phyloP scores from a whole-genome alignment of 2,797 vertebrate genomes.

The Crenichthys baileyi region DNA sequence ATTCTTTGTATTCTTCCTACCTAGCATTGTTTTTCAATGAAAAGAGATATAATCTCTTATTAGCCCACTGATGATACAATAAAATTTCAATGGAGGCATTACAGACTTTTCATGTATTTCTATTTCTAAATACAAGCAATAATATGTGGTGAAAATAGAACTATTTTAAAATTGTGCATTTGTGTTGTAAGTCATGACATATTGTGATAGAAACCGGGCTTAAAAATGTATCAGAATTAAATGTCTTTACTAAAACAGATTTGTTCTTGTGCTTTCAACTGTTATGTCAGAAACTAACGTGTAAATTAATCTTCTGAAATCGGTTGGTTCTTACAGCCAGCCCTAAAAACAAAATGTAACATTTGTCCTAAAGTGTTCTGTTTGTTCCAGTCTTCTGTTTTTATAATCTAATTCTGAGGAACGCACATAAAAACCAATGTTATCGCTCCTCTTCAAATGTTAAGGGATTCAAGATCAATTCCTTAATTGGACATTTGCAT shows the following conservation, averaged over 20 bases:
- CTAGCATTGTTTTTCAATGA: background rate
- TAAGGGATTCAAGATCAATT: conserved; percentile 77
- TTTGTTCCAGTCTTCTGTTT: conserved; percentile 46
- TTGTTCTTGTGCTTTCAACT: conserved; percentile 12
- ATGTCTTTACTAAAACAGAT: conserved; percentile 28
- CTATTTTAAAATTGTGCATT: conserved; percentile 17
- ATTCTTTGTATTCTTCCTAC: background rate
- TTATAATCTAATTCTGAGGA: conserved; percentile 56
- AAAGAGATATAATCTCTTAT: background rate
- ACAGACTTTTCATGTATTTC: background rate
- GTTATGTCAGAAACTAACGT: conserved; percentile 21
- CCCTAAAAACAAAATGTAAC: conserved; percentile 2
- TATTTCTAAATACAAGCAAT: conserved; percentile 2
- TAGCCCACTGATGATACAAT: conserved; percentile 1
- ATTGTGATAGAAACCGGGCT: conserved; percentile 15
- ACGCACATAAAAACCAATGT: conserved; percentile 57
- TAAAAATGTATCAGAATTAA: conserved; percentile 16
- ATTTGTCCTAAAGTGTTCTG: conserved; percentile 10
- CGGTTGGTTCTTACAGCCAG: conserved; percentile 17
- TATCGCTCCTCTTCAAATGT: conserved; percentile 70
- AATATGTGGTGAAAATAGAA: conserved; percentile 19
- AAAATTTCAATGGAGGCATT: background rate
- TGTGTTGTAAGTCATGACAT: conserved; percentile 31
- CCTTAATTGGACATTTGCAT: conserved; percentile 78
- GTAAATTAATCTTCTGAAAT: conserved; percentile 19